A percentile compares a stretch with the other conserved stretches of the same genome.
Conservation (phyloP, 2,888 invertebrate species). For the Parasteatoda lunata region DNA sequence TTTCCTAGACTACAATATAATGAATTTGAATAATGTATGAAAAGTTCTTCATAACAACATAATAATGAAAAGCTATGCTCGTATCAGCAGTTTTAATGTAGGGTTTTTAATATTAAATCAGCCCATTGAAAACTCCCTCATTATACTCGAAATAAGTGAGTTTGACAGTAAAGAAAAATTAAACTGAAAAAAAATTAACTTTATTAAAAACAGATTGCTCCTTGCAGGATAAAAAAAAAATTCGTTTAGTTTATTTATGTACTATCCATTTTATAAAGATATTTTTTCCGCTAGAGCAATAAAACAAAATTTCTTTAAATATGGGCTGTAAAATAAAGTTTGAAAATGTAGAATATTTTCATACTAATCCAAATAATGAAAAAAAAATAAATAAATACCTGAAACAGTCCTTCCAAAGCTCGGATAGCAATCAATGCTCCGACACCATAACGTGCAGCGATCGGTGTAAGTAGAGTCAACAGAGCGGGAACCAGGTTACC, state of each 20-base stretch:
- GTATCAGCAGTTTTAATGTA: too few relatives aligned
- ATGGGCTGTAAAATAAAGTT: background rate
- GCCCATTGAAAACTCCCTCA: too few relatives aligned
- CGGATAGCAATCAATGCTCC: conserved; percentile 6
- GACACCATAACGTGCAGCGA: conserved; percentile 78
- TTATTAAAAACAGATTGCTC: background rate
- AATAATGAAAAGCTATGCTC: too few relatives aligned
- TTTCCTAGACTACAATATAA: too few relatives aligned
- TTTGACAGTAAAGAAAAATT: too few relatives aligned
- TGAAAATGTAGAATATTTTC: background rate
- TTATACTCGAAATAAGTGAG: too few relatives aligned
- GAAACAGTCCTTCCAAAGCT: conserved; percentile 20
- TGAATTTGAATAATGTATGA: too few relatives aligned
- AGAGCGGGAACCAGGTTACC: conserved; percentile 86
- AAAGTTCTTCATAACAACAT: too few relatives aligned
- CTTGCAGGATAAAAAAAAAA: background rate
- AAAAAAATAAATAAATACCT: conserved; percentile 1
- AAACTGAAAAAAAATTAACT: too few relatives aligned
- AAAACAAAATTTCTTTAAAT: background rate
- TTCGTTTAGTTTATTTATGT: background rate
- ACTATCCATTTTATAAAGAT: background rate
- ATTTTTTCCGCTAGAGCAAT: background rate
- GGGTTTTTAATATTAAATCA: too few relatives aligned
- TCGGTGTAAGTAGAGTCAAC: conserved; percentile 86
- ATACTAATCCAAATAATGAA: background rate